Evolutionary conservation across 2,113 vertebrate genomes (phyloP), one percentile per base, ranked within the genome.

Genomic region (Poicephalus gulielmi): DNA sequence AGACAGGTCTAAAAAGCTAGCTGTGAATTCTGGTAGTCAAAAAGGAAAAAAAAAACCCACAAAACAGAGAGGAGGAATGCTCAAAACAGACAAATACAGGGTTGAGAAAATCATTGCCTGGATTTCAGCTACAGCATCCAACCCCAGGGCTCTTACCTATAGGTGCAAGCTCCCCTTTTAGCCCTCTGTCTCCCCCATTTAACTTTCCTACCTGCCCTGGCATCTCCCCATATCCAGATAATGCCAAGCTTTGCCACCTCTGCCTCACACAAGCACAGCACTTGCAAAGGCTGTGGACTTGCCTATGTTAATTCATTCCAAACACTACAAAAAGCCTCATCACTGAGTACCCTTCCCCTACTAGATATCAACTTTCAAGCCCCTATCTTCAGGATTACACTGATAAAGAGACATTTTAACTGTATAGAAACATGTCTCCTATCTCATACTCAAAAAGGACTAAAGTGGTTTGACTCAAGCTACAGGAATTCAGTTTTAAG

Each of bases 1-100:
- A 82, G 92, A 66, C 73, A 96, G 83, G 73, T 84, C 73, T 86
- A 49, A 91, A 90, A 60, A 93, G 66, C 33, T 86, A 79, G 80
- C 35, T 92, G 73, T 64, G 80, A 84, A 79, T 92, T 95, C 41
- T 55, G 60, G 47, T 70, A 71, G 64, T 75, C 11, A 0, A 75
- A 89, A 95, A 74, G 7, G 3, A 6, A 8, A 74, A 69, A 63
- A 50, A 39, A 19, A 28, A 0, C 6, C 59, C 60, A 62, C 6
- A 16, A 69, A 66, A 50, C 4, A 33, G 33, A 3, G 10, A 27
- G 7, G 44, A 92, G n/a, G 90, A 90, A 81, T 64, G 16, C 41
- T 84, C 79, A 77, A 63, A 80, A 39, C 9, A 37, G 70, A 85
- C 23, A 86, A 92, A 88, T 44, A 71, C 10, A 41, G 14, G 7